A percentile compares a stretch with the other conserved stretches of the same genome.
These are phyloP conservation scores for Mastigias papua DNA, from an alignment of 30 jellyfish, hydroid and myxozoan species.

Conservation along the genomic window DNA sequence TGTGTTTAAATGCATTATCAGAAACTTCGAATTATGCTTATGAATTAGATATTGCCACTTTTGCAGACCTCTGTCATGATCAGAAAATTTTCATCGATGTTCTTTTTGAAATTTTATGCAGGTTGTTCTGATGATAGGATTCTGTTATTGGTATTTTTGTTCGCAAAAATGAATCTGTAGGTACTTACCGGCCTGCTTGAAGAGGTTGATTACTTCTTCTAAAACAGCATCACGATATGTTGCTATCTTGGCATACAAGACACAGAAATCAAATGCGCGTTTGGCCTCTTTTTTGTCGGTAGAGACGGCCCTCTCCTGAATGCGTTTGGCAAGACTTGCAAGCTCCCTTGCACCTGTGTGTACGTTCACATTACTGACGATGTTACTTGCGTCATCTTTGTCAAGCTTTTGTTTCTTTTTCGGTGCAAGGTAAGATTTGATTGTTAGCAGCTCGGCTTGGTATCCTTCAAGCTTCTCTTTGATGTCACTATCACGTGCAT, in stretches of 20 bases:
- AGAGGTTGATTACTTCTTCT: constrained; percentile 5
- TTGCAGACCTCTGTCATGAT: too few relatives aligned
- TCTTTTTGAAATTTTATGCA: too few relatives aligned
- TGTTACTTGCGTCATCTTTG: constrained; percentile 18
- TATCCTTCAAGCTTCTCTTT: constrained; percentile 17
- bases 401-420: constrained; percentile 27
- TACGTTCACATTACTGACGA: constrained; percentile 18
- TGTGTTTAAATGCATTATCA: too few relatives aligned
- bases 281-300: constrained; percentile 29
- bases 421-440: constrained; percentile 20
- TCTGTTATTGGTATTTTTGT: too few relatives aligned
- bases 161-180: too few relatives aligned
- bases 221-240: constrained; percentile 17
- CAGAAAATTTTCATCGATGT: too few relatives aligned
- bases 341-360: constrained; percentile 47
- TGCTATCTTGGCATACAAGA: constrained; percentile 29
- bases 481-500: constrained; percentile 44
- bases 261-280: constrained; percentile 23
- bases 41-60: too few relatives aligned
- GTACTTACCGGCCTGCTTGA: constrained; percentile 25
- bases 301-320: constrained; percentile 13
- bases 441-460: constrained; percentile 8
- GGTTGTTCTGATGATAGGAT: too few relatives aligned
- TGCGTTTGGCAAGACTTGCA: constrained; percentile 7
- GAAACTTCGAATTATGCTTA: too few relatives aligned